Evolutionary conservation across 2,888 invertebrate genomes (phyloP).

Genomic region (Petrophora chlorosata): DNA sequence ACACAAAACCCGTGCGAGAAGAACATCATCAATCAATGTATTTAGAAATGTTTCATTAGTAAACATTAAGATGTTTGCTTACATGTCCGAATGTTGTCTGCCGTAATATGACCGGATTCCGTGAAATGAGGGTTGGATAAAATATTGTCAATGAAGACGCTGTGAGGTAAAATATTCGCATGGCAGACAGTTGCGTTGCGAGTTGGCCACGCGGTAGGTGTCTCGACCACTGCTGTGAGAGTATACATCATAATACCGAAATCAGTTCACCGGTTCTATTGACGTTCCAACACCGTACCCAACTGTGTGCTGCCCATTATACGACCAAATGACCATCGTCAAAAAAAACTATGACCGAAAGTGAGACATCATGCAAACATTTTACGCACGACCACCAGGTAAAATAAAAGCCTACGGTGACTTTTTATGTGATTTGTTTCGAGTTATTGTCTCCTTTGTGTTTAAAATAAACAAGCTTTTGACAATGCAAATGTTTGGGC

Average conservation of each 20-base stretch:
- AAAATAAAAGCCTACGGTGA: conserved; percentile 22
- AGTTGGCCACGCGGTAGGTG: conserved; percentile 62
- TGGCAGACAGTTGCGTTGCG: conserved; percentile 44
- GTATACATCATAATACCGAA: conserved; percentile 51
- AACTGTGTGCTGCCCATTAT: conserved; percentile 43
- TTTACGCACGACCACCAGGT: conserved; percentile 31
- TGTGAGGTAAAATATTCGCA: conserved; percentile 58
- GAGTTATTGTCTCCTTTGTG: conserved; percentile 32
- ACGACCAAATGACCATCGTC: conserved; percentile 38
- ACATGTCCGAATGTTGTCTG: conserved; percentile 77
- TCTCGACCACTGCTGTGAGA: conserved; percentile 62
- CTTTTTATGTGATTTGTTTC: conserved; percentile 30
- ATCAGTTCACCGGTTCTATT: conserved; percentile 47
- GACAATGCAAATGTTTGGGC: conserved; percentile 26
- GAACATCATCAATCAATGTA: conserved; percentile 80
- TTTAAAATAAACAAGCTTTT: conserved; percentile 30
- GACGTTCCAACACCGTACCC: conserved; percentile 34
- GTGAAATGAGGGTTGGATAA: conserved; percentile 72
- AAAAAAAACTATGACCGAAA: conserved; percentile 45
- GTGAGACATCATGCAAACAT: conserved; percentile 55
- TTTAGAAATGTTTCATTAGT: conserved; percentile 82
- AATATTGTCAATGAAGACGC: conserved; percentile 66
- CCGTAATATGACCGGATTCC: conserved; percentile 68
- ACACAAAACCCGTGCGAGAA: conserved; percentile 73
- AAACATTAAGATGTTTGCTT: conserved; percentile 84